Conservation (phyloP, 2,888 invertebrate species). For the Odontocerum albicorne region DNA sequence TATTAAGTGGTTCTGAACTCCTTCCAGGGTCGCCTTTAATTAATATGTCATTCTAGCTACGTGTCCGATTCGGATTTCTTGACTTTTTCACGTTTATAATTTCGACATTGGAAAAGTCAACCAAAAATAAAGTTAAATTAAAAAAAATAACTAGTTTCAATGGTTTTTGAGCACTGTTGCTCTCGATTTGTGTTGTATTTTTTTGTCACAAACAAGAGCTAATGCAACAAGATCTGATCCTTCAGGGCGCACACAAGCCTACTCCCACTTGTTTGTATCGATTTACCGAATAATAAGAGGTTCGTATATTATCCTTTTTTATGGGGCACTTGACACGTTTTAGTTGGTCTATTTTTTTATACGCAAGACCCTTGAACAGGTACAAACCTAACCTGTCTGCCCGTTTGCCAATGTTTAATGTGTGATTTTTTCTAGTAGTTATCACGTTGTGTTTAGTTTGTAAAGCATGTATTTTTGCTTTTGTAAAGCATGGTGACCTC, state of each 20-base stretch:
- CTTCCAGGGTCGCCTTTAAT: no score
- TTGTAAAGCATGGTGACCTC: no score
- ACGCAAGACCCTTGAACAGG: constrained; percentile 1
- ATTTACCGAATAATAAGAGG: constrained; percentile 11
- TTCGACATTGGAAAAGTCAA: no score
- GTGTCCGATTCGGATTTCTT: no score
- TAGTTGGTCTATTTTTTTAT: constrained; percentile 7
- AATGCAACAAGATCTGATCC: background rate
- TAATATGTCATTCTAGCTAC: no score
- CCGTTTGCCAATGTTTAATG: no score
- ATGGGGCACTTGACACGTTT: constrained; percentile 22
- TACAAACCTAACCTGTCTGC: background rate
- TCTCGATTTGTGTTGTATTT: background rate
- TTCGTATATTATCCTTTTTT: constrained; percentile 13
- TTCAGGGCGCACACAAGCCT: background rate
- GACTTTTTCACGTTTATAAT: no score
- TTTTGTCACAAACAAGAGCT: background rate
- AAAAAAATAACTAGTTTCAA: no score
- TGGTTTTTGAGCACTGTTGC: no score
- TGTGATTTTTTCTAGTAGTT: no score
- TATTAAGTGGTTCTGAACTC: no score
- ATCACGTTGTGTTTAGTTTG: background rate
- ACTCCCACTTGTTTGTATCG: constrained; percentile 4
- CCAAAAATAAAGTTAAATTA: no score
- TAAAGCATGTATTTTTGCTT: background rate